These are phyloP conservation scores for Melinaea marsaeus DNA, from an alignment of 2,888 invertebrate genomes.

Conservation along the genomic window DNA sequence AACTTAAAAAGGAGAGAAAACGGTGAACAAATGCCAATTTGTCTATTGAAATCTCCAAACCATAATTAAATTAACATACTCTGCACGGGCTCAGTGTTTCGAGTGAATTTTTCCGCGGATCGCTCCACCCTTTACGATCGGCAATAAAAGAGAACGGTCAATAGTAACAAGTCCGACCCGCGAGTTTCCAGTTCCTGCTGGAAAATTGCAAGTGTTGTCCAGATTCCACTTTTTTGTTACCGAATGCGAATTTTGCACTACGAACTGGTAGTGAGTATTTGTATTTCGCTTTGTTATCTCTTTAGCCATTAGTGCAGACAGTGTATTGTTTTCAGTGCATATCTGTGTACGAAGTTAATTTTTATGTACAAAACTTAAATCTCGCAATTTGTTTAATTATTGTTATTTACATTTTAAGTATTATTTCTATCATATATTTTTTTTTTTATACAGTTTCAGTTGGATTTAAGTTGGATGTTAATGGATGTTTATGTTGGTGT, in stretches of 20 bases:
- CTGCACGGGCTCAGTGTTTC: constrained; percentile 42
- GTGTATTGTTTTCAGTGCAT: constrained; percentile 17
- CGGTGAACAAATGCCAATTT: constrained; percentile 19
- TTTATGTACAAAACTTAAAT: not conserved
- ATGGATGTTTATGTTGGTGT: not conserved
- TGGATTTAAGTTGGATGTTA: too few relatives aligned
- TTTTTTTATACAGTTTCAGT: too few relatives aligned
- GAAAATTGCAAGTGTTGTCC: constrained; percentile 32
- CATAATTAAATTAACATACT: constrained; percentile 60
- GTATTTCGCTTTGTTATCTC: constrained; percentile 27
- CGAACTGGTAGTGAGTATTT: constrained; percentile 24
- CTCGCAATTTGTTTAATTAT: constrained; percentile 1
- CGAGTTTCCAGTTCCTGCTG: constrained; percentile 28
- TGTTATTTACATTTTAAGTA: not conserved
- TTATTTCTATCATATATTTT: not conserved
- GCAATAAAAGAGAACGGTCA: constrained; percentile 61
- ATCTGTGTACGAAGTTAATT: constrained; percentile 1
- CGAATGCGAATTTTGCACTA: constrained; percentile 24
- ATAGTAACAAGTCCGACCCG: constrained; percentile 45
- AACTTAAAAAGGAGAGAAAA: constrained; percentile 10
- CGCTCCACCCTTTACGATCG: constrained; percentile 55
- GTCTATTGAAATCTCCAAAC: constrained; percentile 26
- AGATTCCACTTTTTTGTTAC: constrained; percentile 32
- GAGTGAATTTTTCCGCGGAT: constrained; percentile 46
- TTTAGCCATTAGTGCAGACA: constrained; percentile 21